These are phyloP conservation scores for Herpailurus yagouaroundi DNA, from an alignment of 2,113 vertebrate species.

Conservation along the genomic window DNA sequence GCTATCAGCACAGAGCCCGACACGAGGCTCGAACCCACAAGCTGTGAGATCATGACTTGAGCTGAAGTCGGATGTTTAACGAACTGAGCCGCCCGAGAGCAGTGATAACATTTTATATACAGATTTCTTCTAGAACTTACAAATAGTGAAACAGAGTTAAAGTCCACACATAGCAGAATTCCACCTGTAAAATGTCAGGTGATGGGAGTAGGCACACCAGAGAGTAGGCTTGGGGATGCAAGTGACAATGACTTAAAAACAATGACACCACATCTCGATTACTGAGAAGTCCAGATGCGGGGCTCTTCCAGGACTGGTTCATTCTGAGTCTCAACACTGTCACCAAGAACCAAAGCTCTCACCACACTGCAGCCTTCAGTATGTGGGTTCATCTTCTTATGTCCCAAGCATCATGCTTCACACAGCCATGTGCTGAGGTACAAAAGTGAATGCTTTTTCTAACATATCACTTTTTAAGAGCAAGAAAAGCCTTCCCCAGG, in stretches of 20 bases:
- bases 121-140: not conserved
- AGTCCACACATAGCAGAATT: not conserved
- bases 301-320: not conserved
- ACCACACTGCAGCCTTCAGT: not conserved
- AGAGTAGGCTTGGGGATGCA: not conserved
- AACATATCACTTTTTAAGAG: not conserved
- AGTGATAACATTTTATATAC: not conserved
- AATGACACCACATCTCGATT: not conserved
- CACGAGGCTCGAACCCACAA: no score
- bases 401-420: not conserved
- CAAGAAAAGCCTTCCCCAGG: not conserved
- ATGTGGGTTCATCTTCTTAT: not conserved
- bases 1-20: not conserved
- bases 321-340: not conserved
- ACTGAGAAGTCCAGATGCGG: not conserved
- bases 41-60: not conserved
- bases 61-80: not conserved
- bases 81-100: not conserved
- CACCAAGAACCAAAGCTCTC: not conserved
- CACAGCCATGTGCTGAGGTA: not conserved
- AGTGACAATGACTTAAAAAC: not conserved
- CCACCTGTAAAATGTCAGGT: not conserved
- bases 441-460: not conserved
- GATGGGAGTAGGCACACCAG: no score
- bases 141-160: not conserved